Conservation (phyloP, 2,797 vertebrate species). For the Tenualosa thibaudeaui region DNA sequence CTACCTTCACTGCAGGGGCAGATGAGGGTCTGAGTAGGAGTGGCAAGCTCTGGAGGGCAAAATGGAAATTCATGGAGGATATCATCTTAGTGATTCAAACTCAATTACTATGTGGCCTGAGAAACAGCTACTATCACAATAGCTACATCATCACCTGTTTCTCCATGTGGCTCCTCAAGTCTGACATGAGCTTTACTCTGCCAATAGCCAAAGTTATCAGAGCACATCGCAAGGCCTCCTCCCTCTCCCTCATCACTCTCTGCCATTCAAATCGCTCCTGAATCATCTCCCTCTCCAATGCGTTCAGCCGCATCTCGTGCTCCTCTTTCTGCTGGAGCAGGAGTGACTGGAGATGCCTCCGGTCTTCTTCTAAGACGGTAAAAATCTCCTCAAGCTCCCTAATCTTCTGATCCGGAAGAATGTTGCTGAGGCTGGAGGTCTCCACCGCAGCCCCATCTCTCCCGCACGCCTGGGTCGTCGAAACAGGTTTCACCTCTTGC, state of each 20-base stretch:
- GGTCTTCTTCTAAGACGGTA: neutral
- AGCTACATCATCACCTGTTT: neutral
- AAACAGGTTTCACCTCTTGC: no score
- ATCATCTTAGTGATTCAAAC: neutral
- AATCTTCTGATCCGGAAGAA: neutral
- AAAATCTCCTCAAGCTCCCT: neutral
- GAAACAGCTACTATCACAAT: neutral
- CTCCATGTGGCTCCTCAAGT: neutral
- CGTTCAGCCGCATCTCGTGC: neutral
- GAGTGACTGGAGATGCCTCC: neutral
- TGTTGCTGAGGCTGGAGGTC: no score
- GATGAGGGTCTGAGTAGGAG: neutral
- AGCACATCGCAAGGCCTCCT: neutral
- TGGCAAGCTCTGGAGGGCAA: neutral
- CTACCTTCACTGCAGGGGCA: neutral
- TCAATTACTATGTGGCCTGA: neutral
- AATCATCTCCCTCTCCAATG: neutral
- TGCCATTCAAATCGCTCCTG: neutral
- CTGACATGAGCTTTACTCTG: neutral
- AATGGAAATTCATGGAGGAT: neutral
- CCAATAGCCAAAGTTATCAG: neutral
- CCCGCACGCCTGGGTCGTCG: no score
- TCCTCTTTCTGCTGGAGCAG: neutral
- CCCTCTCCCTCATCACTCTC: neutral
- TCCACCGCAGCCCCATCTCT: no score